Conservation (phyloP, 2,113 vertebrate genomes). For the Tonatia bakeri region DNA sequence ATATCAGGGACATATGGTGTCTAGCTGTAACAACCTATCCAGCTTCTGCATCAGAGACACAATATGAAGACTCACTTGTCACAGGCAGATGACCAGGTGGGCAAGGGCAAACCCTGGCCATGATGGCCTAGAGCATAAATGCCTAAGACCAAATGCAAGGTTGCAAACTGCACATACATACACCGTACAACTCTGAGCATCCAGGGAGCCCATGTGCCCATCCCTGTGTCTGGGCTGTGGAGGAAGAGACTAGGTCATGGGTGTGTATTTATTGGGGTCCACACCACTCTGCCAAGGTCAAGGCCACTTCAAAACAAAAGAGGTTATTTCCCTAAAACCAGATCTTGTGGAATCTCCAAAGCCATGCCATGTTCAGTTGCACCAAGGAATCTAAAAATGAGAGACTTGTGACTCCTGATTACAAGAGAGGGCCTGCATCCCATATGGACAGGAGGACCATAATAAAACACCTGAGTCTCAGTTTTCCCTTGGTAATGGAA, state of each 20-base stretch:
- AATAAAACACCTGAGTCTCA: background rate
- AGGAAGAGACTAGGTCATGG: background rate
- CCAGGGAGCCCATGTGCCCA: too few species aligned
- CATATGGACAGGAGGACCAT: background rate
- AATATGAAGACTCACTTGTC: background rate
- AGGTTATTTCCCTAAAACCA: background rate
- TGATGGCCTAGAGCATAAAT: background rate
- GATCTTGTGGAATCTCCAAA: background rate
- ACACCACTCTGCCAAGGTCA: background rate
- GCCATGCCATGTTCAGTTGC: background rate
- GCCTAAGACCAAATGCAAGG: background rate
- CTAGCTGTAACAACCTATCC: background rate
- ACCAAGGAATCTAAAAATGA: background rate
- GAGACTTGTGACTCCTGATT: background rate
- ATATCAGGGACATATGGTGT: background rate
- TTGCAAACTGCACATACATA: background rate
- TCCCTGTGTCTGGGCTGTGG: too few species aligned
- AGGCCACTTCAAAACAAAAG: background rate
- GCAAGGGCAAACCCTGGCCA: background rate
- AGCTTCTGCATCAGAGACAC: background rate
- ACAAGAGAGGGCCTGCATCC: background rate
- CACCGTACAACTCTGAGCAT: background rate
- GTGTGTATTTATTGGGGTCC: background rate
- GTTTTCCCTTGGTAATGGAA: background rate
- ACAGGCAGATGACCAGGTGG: background rate